Evolutionary conservation across 2,888 invertebrate genomes (phyloP).

Genomic region (Leucania comma): DNA sequence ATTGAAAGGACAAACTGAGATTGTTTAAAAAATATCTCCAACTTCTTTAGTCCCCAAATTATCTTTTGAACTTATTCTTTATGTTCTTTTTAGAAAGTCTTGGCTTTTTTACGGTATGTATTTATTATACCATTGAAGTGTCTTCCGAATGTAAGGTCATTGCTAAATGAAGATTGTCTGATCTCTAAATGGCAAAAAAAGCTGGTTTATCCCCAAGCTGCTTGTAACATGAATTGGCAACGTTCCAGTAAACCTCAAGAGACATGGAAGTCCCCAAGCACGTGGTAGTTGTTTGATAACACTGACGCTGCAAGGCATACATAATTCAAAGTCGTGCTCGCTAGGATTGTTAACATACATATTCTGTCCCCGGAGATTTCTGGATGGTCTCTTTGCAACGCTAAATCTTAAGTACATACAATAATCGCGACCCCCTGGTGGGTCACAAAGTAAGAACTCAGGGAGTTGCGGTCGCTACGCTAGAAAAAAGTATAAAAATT

Average conservation of each 20-base stretch:
- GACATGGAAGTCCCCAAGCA: conserved; percentile 1
- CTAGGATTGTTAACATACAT: neutral
- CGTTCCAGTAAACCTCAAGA: neutral
- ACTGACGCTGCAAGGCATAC: neutral
- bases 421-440: too few relatives aligned
- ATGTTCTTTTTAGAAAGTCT: neutral
- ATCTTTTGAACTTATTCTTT: neutral
- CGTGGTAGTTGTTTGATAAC: conserved; percentile 20
- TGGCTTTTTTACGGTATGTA: neutral
- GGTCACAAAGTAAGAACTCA: too few relatives aligned
- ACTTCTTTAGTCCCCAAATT: neutral
- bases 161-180: neutral
- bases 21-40: neutral
- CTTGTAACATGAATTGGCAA: conserved; percentile 2
- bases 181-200: too few relatives aligned
- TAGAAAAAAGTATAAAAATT: too few relatives aligned
- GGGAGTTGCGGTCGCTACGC: too few relatives aligned
- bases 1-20: neutral
- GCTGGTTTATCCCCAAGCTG: neutral
- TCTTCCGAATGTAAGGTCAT: neutral
- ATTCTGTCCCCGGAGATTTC: neutral
- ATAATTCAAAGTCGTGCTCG: conserved; percentile 23
- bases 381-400: neutral
- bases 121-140: neutral
- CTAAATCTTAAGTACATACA: too few relatives aligned